Base-by-base conservation (phyloP, 1,140 invertebrate genomes). In the Hycleus cichorii region DNA sequence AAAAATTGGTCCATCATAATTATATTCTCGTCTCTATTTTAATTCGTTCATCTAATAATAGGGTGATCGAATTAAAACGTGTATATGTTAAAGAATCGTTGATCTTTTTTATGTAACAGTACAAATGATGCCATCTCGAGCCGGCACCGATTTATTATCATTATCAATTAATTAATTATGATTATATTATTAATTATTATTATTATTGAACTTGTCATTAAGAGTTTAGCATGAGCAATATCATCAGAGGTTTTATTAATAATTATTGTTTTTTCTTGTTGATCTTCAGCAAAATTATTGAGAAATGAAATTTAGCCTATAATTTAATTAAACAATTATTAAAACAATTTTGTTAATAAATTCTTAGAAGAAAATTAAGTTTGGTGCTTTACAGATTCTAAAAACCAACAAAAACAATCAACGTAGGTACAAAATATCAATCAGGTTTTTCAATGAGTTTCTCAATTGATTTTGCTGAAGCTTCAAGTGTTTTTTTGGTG, bases 171-270 rank as follows among this genome's bases (percentile, higher is more conserved):
- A 42, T 42, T 42, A 42, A 42, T 32, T 32, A 32, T 32, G 32
- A 32, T 42, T 42, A 42, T 7, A 32, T 42, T 42, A 42, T 7
- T 42, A 65, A 65, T 66, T 57, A 67, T 66, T 64, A 68, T 65
- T 60, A 64, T 52, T 59, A 65, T 67, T 55, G 59, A 47, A 64
- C 66, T 62, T 52, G 64, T 67, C 63, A 32, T 32, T 32, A 32
- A 67, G 64, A 69, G 65, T 69, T 69, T 67, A 69, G 60, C 60
- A 58, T 59, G 60, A 65, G 63, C 65, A 65, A 67, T 69, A 66
- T 66, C 62, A 67, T 60, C 62, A 67, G 59, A 65, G 56, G 56
- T 58, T 61, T 57, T 65, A 63, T 63, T 49, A 49, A 63, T 57
- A 50, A 50, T 62, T 60, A 18, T 18, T 62, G 26, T 32, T 32